A percentile compares a stretch with the other conserved stretches of the same genome.
phyloP scores from a whole-genome alignment of 2,888 invertebrate species.

The Rhaphigaster nebulosa region DNA sequence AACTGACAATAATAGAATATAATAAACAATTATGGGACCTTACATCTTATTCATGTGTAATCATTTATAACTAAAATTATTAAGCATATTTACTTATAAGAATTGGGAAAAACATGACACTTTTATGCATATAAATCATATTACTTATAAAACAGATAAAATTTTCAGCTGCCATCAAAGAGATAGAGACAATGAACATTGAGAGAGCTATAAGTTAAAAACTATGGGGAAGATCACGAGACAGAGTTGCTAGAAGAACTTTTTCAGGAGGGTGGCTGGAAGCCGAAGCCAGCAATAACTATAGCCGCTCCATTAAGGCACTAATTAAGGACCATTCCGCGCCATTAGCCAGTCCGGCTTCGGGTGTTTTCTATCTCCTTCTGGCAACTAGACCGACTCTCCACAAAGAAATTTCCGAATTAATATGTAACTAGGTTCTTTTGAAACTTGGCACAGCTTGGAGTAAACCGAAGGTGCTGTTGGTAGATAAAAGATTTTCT shows the following conservation, averaged over 20 bases:
- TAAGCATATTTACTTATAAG: too few relatives aligned
- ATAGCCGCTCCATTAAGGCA: constrained; percentile 47
- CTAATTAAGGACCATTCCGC: constrained; percentile 51
- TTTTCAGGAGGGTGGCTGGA: background rate
- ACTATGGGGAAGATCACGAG: background rate
- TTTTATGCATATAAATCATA: too few relatives aligned
- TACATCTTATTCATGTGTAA: too few relatives aligned
- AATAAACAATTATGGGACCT: too few relatives aligned
- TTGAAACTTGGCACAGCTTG: background rate
- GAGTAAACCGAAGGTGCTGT: background rate
- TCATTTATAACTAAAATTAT: too few relatives aligned
- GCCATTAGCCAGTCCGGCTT: constrained; percentile 49
- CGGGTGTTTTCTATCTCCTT: constrained; percentile 25
- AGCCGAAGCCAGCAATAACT: background rate
- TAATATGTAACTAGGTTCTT: constrained; percentile 16
- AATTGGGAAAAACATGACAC: too few relatives aligned
- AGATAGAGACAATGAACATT: background rate
- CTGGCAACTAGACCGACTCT: constrained; percentile 16
- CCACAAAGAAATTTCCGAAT: background rate
- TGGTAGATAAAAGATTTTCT: background rate
- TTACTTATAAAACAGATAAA: too few relatives aligned
- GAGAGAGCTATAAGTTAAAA: background rate
- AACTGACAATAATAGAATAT: too few relatives aligned
- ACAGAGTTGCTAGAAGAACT: background rate
- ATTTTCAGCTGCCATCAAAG: background rate